Base-by-base conservation (phyloP, 64 coral and sea anemone species). In the Cladopsammia gracilis region DNA sequence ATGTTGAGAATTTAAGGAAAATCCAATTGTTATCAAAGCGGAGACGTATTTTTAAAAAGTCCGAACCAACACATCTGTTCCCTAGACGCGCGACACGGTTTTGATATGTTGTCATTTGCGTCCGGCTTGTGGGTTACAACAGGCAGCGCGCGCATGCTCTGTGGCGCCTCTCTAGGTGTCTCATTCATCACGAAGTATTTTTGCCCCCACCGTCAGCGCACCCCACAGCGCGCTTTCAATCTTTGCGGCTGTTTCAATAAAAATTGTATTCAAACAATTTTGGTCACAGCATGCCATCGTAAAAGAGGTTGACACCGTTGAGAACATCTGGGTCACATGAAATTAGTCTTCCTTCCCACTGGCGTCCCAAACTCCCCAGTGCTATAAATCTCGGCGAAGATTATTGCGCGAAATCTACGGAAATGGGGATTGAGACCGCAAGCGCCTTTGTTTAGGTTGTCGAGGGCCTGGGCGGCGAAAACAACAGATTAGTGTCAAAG, bases 261-360 rank as follows among this genome's bases (percentile, higher is more conserved):
- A 84, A 84, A 64, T 84, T 84, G 80, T 84, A 84, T 84, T 84
- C 80, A 84, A 84, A 84, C 43, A 67, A 84, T 84, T 84, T 84
- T 23, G n/a, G 61, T 66, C 80, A 59, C 80, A 84, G 80, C 80
- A 84, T 67, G 80, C 80, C 61, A 25, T 68, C 80, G 44, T 4
- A 64, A 24, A 4, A 64, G 79, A 83, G 59, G 43, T 84, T 84
- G 80, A 84, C 60, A 84, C 61, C 80, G 44, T 14, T 68, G 46
- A 84, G 80, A 83, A 84, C 80, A 84, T 84, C 80, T 84, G 80
- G 80, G 80, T 68, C 60, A 24, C 20, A 66, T 68, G 18, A 84
- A 52, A 84, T 84, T 84, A n/a, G 45, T 64, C 26, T 68, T 84
- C 9, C 19, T 68, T 84, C 60, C 62, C 60, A 84, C 62, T 84